These are phyloP conservation scores for Cybosia mesomella DNA, from an alignment of 2,888 invertebrate species.

Conservation along the genomic window DNA sequence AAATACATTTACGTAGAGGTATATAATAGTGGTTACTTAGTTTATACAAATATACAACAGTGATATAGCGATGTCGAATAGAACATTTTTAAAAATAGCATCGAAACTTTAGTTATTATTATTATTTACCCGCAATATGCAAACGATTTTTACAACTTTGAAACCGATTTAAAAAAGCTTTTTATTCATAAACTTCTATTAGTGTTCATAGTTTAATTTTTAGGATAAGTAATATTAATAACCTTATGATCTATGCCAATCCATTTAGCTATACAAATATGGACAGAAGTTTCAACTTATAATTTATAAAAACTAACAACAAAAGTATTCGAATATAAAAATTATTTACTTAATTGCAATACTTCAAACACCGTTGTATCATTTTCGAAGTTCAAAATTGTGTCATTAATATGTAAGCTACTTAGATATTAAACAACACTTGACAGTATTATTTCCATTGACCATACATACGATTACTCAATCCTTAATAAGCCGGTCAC, in stretches of 20 bases:
- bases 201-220: neutral
- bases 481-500: constrained; percentile 41
- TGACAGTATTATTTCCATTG: constrained; percentile 27
- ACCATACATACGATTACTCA: constrained; percentile 34
- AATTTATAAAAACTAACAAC: neutral
- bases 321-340: neutral
- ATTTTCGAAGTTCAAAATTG: neutral
- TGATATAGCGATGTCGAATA: too few species aligned
- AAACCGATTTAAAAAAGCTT: neutral
- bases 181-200: neutral
- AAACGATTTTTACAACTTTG: neutral
- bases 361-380: neutral
- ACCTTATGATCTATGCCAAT: too few species aligned
- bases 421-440: constrained; percentile 13
- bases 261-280: neutral
- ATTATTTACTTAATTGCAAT: neutral
- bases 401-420: neutral
- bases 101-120: neutral
- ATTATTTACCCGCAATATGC: neutral
- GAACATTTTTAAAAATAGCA: neutral
- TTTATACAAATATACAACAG: too few species aligned
- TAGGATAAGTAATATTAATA: neutral
- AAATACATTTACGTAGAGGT: neutral
- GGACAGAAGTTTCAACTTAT: neutral
- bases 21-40: too few species aligned